Percentiles rank a stretch among this genome's conserved stretches.
Conservation (phyloP, 2,888 invertebrate genomes). For the Keiferia lycopersicella region DNA sequence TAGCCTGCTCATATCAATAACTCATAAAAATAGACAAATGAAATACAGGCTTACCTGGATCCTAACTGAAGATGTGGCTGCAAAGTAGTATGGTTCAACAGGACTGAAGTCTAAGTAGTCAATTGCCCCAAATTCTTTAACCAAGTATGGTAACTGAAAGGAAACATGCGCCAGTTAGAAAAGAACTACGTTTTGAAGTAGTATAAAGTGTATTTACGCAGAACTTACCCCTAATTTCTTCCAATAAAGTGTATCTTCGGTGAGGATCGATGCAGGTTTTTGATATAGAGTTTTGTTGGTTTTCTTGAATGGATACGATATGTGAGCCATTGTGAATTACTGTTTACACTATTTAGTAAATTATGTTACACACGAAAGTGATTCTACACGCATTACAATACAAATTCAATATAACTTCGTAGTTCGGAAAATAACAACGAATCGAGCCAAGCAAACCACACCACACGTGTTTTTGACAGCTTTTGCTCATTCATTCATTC, state of each 20-base stretch:
- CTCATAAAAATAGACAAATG: no score
- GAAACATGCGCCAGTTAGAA: conserved; percentile 21
- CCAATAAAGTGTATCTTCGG: conserved; percentile 93
- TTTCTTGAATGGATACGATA: conserved; percentile 84
- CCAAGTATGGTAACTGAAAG: conserved; percentile 87
- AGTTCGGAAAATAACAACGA: not conserved
- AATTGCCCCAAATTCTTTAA: conserved; percentile 96
- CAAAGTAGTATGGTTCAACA: conserved; percentile 93
- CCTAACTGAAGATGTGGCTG: conserved; percentile 94
- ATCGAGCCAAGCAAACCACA: no score
- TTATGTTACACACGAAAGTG: not conserved
- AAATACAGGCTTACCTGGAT: conserved; percentile 79
- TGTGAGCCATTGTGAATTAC: conserved; percentile 57
- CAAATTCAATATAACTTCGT: not conserved
- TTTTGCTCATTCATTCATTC: no score
- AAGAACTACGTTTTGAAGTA: not conserved
- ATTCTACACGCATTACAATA: not conserved
- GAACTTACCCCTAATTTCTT: conserved; percentile 89
- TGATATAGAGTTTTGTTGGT: conserved; percentile 86
- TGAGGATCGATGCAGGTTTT: conserved; percentile 84
- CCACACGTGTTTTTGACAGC: not conserved
- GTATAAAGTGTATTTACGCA: not conserved
- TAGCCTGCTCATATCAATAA: no score
- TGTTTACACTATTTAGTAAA: not conserved
- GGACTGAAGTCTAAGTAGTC: conserved; percentile 96